Base-by-base conservation (phyloP, 2,797 vertebrate species). In the Cyprinella venusta region DNA sequence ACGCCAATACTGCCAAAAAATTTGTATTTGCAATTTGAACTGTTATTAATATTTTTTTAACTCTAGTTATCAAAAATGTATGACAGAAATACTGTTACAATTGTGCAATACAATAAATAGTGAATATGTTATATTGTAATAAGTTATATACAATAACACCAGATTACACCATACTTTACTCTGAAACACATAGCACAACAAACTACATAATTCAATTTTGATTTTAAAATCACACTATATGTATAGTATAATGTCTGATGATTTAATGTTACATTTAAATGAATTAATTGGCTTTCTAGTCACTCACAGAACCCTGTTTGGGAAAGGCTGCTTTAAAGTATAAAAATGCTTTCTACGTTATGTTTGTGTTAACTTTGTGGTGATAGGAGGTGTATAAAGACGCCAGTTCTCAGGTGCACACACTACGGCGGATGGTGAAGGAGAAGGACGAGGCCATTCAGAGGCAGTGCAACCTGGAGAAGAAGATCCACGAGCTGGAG, bases 401-500 rank as follows among this genome's bases (percentile, higher is more conserved):
- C 84, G 94, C 96, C 10, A 98, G 88, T 91, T 91, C 96, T 26
- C 97, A 98, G 90, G 96, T 98, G 0, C 95, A 96, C 89, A 96
- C 97, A 0, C 93, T 99, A 83, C 93, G 96, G 83, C 94, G 95
- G 88, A 92, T 96, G 89, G 91, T 99, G 89, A 97, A 98, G 87
- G 97, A 99, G 93, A 98, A 98, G 86, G 97, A 99, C 0, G 97
- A 97, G 74, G 96, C 97, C 79, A 97, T 97, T 89, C 96, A 97
- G 90, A 93, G 94, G 4, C 95, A 94, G 85, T 94, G 94, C n/a
- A 94, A 95, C 69, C 89, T 96, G 10, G 96, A 96, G 86, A 96
- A 95, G 52, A 94, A 96, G 81, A 94, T 95, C 69, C 91, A 93
- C 0, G 92, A 95, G 70, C 89, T 96, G 86, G 92, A 97, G 89